These are phyloP conservation scores for Drosophila auraria DNA, from an alignment of 1,140 invertebrate genomes.

Conservation along the genomic window DNA sequence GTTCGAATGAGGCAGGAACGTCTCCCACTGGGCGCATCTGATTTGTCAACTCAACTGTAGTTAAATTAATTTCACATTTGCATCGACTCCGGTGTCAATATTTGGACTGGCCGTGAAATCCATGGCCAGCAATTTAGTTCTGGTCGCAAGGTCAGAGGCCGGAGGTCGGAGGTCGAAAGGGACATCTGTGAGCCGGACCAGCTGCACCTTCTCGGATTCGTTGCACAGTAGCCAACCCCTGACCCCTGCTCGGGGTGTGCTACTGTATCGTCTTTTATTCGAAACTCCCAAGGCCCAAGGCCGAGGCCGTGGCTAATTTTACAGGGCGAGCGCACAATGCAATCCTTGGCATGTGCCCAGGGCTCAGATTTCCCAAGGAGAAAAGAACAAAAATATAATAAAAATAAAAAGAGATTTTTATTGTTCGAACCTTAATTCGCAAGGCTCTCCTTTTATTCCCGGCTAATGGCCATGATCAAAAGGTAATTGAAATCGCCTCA, in stretches of 20 bases:
- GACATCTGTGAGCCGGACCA: slow-evolving; percentile 33
- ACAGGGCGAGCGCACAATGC: slow-evolving; percentile 2
- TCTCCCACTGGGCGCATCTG: slow-evolving; percentile 53
- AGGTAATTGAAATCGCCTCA: slow-evolving; percentile 65
- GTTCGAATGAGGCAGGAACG: slow-evolving; percentile 51
- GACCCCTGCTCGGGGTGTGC: slow-evolving; percentile 21
- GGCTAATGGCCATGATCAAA: slow-evolving; percentile 54
- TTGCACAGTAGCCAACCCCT: slow-evolving; percentile 44
- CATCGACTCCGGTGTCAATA: slow-evolving; percentile 58
- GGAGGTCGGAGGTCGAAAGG: too few species aligned
- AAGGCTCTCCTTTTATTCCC: slow-evolving; percentile 30
- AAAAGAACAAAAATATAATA: not conserved
- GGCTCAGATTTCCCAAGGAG: slow-evolving; percentile 25
- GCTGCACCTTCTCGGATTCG: slow-evolving; percentile 33
- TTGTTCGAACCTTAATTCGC: slow-evolving; percentile 21
- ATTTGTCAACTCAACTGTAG: slow-evolving; percentile 57
- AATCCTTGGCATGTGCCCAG: slow-evolving; percentile 44
- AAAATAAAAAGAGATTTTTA: slow-evolving; percentile 6
- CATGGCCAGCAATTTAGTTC: slow-evolving; percentile 59
- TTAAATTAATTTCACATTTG: slow-evolving; percentile 78
- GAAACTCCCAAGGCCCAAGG: slow-evolving; percentile 33
- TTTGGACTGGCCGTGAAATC: slow-evolving; percentile 74
- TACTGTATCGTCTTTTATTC: slow-evolving; percentile 36
- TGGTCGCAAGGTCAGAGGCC: slow-evolving; percentile 71
- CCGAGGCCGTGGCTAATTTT: slow-evolving; percentile 69